Conservation (phyloP, 2,888 invertebrate species). For the Ganaspis brasiliensis region DNA sequence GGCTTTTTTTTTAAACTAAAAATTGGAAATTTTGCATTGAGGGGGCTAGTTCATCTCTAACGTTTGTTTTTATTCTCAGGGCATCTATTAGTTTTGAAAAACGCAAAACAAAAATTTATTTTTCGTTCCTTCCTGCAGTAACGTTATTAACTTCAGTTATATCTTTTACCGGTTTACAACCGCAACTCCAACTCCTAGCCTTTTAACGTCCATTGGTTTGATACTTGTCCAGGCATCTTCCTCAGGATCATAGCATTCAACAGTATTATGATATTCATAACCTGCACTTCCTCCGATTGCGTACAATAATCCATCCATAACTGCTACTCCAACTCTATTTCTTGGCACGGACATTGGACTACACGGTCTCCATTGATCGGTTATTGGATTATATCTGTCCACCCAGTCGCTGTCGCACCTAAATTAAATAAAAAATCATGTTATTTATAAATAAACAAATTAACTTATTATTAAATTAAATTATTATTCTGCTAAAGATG, state of each 20-base stretch:
- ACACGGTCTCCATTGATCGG: slow-evolving; percentile 93
- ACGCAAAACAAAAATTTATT: too few species aligned
- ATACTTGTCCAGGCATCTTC: slow-evolving; percentile 90
- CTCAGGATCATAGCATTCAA: slow-evolving; percentile 95
- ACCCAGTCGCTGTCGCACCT: slow-evolving; percentile 94
- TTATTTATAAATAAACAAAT: neutral
- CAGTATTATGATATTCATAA: slow-evolving; percentile 91
- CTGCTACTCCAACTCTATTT: slow-evolving; percentile 95
- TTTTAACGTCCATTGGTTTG: slow-evolving; percentile 88
- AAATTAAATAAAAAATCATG: slow-evolving; percentile 11
- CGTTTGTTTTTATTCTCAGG: too few species aligned
- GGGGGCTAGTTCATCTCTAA: too few species aligned
- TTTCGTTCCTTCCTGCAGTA: too few species aligned
- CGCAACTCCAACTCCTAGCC: slow-evolving; percentile 91
- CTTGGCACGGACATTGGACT: slow-evolving; percentile 93
- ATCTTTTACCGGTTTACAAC: slow-evolving; percentile 88
- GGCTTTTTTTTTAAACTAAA: too few species aligned
- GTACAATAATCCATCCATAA: slow-evolving; percentile 94
- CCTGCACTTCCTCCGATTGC: slow-evolving; percentile 96
- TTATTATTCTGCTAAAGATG: too few species aligned
- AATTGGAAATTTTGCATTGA: too few species aligned
- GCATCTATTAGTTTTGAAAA: too few species aligned
- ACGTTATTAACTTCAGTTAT: too few species aligned
- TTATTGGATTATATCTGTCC: slow-evolving; percentile 92
- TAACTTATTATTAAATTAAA: too few species aligned